Percentiles rank a stretch among this genome's conserved stretches.
These are phyloP conservation scores for Gryllus bimaculatus DNA, from an alignment of 1,140 invertebrate genomes.

Conservation along the genomic window DNA sequence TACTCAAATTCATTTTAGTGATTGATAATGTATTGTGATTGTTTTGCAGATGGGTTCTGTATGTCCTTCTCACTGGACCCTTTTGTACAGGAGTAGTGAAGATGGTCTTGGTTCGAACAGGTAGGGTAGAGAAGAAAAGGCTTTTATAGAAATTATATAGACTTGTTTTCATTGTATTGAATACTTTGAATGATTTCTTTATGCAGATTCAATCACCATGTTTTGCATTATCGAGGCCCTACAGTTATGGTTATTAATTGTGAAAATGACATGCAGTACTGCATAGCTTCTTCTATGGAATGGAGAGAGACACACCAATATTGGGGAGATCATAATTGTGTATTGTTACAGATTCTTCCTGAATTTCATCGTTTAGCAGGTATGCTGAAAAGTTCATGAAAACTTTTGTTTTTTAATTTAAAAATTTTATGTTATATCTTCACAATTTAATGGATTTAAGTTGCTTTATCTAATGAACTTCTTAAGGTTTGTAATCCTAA, in stretches of 20 bases:
- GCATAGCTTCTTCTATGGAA: conserved; percentile 64
- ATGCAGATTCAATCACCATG: conserved; percentile 65
- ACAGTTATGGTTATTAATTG: conserved; percentile 66
- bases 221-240: conserved; percentile 73
- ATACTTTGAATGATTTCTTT: not conserved
- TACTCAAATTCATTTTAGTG: too few relatives aligned
- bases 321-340: conserved; percentile 68
- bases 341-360: conserved; percentile 69
- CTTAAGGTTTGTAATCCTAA: too few relatives aligned
- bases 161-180: not conserved
- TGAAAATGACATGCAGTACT: conserved; percentile 59
- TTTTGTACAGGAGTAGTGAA: conserved; percentile 71
- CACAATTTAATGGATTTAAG: too few relatives aligned
- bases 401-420: conserved; percentile 6
- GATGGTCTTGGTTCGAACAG: conserved; percentile 79
- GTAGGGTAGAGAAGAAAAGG: conserved; percentile 25
- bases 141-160: not conserved
- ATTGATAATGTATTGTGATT: too few relatives aligned
- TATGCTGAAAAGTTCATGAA: conserved; percentile 28
- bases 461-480: too few relatives aligned
- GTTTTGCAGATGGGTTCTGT: conserved; percentile 33
- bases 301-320: conserved; percentile 79
- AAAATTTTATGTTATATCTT: too few relatives aligned
- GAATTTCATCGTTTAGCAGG: conserved; percentile 50
- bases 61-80: conserved; percentile 67